Base-by-base conservation (phyloP, 2,888 invertebrate genomes). In the Leptopterna dolabrata region DNA sequence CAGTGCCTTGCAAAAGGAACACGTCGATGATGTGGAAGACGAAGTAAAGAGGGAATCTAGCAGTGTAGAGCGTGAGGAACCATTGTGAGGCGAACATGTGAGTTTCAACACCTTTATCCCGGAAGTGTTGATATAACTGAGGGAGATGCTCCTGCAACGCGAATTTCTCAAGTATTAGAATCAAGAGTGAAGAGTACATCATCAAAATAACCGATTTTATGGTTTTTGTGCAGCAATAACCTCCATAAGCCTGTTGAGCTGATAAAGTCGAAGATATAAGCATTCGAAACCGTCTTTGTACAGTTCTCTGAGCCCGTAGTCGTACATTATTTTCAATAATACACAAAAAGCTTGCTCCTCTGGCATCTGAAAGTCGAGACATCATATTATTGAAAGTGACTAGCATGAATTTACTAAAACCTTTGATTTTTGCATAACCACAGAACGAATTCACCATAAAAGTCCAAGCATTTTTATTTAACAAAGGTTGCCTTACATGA, bases 21-120 rank as follows among this genome's bases (percentile, higher is more conserved):
- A 99, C 95, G 92, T 99, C 99, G 88, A 99, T 94, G 86, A 99
- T 98, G 92, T 98, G 98, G 93, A 98, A 99, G 45, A 99, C 97
- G 93, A 99, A 95, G 91, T 96, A 97, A 55, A 99, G 93, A 0
- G 99, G 99, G 92, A 99, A 99, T 91, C 99, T 96, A 45, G 99
- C 99, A 0, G 99, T 99, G 93, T 98, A 99, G n/a, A 99, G 94
- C 0, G 99, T 99, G 85, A 99, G 95, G 93, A 99, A 99, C 99
- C 99, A 99, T 93, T 99, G 99, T 6, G 98, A 98, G 29, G 99
- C 99, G 92, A 97, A 99, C 99, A 99, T 99, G 93, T 99, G 99
- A 41, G 97, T 96, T 92, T 99, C 99, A 80, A 99, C 95, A 81
- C 95, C 95, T 94, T 95, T 94, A 92, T 95, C 95, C 90, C 94